Evolutionary conservation across 2,113 vertebrate genomes (phyloP).

Genomic region (Holacanthus passer): DNA sequence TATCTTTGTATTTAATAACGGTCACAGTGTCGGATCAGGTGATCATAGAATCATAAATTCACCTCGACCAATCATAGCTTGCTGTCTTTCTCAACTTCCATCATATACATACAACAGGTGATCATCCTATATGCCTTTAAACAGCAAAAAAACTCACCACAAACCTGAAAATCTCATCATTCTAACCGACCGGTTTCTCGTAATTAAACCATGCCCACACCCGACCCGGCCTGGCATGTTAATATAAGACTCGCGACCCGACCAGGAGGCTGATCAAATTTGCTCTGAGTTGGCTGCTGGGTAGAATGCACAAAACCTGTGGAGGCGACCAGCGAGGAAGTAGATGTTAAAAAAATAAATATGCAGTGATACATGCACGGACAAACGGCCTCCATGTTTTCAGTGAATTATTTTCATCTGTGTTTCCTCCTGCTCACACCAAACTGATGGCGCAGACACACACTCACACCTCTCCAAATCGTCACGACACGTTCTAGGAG

Average conservation of each 20-base stretch:
- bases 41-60: background rate
- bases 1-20: background rate
- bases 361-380: background rate
- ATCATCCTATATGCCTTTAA: background rate
- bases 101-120: background rate
- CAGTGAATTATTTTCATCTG: background rate
- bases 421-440: background rate
- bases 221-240: background rate
- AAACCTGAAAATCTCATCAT: background rate
- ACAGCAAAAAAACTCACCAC: background rate
- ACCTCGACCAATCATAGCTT: background rate
- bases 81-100: background rate
- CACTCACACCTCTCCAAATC: background rate
- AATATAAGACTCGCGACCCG: background rate
- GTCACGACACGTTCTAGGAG: background rate
- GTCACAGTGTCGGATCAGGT: background rate
- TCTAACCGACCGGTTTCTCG: background rate
- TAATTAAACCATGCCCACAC: no score
- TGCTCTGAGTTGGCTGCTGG: background rate
- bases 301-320: background rate
- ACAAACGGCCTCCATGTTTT: background rate
- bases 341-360: slow-evolving; percentile 7
- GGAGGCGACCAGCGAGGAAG: no score
- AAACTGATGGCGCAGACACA: background rate
- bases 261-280: background rate